Conservation (phyloP, 1,140 invertebrate species). For the Halesus radiatus region DNA sequence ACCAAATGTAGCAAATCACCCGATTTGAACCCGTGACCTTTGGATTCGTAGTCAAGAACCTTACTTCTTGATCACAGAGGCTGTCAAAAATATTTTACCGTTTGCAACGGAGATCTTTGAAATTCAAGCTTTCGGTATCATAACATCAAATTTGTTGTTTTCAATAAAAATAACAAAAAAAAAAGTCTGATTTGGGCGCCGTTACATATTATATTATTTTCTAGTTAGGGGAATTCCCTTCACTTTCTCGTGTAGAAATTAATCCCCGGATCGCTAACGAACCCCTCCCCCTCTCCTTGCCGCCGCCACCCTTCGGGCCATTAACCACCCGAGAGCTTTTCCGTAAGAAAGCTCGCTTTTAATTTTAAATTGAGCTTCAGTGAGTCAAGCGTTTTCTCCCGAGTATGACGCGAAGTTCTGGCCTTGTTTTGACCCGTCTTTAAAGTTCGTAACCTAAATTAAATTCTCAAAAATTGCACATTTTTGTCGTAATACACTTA, state of each 20-base stretch:
- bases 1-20: too few relatives aligned
- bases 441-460: background rate
- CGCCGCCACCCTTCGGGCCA: background rate
- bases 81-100: too few relatives aligned
- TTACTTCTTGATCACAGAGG: too few relatives aligned
- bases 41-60: too few relatives aligned
- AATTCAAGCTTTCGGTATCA: too few relatives aligned
- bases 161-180: too few relatives aligned
- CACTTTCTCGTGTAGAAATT: constrained; percentile 52
- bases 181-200: too few relatives aligned
- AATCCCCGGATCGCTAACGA: constrained; percentile 54
- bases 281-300: background rate
- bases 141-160: too few relatives aligned
- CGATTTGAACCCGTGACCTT: too few relatives aligned
- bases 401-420: constrained; percentile 11
- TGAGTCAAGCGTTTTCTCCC: constrained; percentile 17
- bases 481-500: too few relatives aligned
- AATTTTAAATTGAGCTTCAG: constrained; percentile 37
- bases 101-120: too few relatives aligned
- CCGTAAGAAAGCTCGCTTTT: constrained; percentile 31
- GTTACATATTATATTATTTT: too few relatives aligned
- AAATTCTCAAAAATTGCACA: background rate
- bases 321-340: constrained; percentile 13
- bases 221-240: constrained; percentile 26
- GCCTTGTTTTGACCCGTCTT: background rate